Percentiles rank a stretch among this genome's conserved stretches.
phyloP scores from a whole-genome alignment of 2,888 invertebrate species.

The Sthenelais limicola region DNA sequence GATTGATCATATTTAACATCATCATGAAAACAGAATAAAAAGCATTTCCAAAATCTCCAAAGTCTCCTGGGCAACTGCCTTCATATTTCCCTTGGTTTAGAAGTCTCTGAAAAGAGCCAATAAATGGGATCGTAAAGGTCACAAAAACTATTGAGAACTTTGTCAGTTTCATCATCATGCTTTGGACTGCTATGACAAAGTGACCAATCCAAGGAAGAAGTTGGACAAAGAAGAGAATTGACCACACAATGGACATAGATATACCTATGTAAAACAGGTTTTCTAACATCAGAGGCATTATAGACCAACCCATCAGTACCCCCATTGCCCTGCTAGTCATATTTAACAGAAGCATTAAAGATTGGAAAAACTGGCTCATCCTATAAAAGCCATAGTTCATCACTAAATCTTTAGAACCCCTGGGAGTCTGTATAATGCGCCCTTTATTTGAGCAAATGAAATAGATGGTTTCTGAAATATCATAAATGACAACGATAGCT shows the following conservation, averaged over 20 bases:
- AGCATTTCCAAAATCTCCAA: background rate
- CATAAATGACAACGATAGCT: background rate
- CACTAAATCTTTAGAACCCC: background rate
- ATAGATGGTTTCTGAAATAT: background rate
- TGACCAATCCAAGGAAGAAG: slow-evolving; percentile 18
- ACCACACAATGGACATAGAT: slow-evolving; percentile 14
- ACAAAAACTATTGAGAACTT: background rate
- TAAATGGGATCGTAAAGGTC: background rate
- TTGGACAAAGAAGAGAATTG: slow-evolving; percentile 23
- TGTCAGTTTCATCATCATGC: slow-evolving; percentile 2
- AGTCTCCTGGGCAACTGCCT: background rate
- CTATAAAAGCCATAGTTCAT: slow-evolving; percentile 10
- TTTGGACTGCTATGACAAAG: slow-evolving; percentile 5
- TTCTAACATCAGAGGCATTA: background rate
- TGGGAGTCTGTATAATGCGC: background rate
- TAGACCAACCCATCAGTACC: background rate
- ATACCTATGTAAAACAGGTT: slow-evolving; percentile 7
- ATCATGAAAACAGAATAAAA: slow-evolving; percentile 27
- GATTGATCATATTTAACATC: slow-evolving; percentile 29
- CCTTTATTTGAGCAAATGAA: background rate
- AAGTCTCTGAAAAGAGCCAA: slow-evolving; percentile 4
- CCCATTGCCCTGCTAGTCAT: too few relatives aligned
- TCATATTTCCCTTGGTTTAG: background rate
- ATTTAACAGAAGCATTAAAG: background rate
- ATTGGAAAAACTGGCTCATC: background rate